Percentiles rank a stretch among this genome's conserved stretches.
phyloP scores from a whole-genome alignment of 2,888 invertebrate species.

The Volucella zonaria region DNA sequence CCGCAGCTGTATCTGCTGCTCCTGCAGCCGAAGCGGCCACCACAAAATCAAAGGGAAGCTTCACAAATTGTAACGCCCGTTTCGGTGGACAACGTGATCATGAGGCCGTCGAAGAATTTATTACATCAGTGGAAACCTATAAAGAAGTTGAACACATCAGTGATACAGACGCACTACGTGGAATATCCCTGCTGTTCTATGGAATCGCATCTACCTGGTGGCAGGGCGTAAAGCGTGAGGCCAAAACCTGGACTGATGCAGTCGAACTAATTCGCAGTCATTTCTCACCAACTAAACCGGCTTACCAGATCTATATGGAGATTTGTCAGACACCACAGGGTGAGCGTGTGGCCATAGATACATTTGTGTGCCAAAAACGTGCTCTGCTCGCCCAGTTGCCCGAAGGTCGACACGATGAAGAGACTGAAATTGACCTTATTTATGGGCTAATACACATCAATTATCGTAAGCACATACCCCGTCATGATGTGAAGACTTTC shows the following conservation, averaged over 20 bases:
- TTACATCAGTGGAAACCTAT: slow-evolving; percentile 34
- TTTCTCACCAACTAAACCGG: slow-evolving; percentile 46
- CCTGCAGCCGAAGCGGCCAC: slow-evolving; percentile 9
- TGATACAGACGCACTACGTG: slow-evolving; percentile 49
- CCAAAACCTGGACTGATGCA: slow-evolving; percentile 44
- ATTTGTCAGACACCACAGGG: slow-evolving; percentile 46
- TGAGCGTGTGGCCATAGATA: slow-evolving; percentile 29
- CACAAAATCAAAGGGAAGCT: slow-evolving; percentile 61
- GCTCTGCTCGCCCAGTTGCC: slow-evolving; percentile 61
- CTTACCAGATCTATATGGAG: slow-evolving; percentile 57
- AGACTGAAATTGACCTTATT: slow-evolving; percentile 57
- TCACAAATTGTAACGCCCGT: slow-evolving; percentile 23
- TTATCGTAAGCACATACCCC: slow-evolving; percentile 54
- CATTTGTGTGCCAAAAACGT: slow-evolving; percentile 56
- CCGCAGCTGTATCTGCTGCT: slow-evolving; percentile 73
- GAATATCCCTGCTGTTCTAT: slow-evolving; percentile 44
- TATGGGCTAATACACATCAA: slow-evolving; percentile 57
- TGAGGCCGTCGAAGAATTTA: slow-evolving; percentile 41
- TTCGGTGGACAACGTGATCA: slow-evolving; percentile 39
- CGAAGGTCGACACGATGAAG: slow-evolving; percentile 47
- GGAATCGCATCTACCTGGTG: slow-evolving; percentile 59
- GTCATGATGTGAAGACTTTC: slow-evolving; percentile 77
- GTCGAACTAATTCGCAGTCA: slow-evolving; percentile 45
- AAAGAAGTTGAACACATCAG: slow-evolving; percentile 51
- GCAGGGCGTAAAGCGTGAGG: slow-evolving; percentile 56